These are phyloP conservation scores for Hydrophis major DNA, from an alignment of 2,797 vertebrate species.

Conservation along the genomic window DNA sequence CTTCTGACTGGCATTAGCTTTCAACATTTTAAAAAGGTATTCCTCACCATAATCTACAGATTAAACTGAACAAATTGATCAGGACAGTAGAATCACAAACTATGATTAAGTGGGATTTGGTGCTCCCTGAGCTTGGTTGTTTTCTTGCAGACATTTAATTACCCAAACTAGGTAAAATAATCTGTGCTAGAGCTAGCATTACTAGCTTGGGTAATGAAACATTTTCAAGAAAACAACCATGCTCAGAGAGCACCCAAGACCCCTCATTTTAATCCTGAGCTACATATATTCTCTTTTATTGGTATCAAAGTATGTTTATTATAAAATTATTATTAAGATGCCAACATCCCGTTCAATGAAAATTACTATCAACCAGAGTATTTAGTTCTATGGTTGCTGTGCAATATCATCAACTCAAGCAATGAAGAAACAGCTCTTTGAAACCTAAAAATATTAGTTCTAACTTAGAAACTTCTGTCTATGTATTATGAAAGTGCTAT, in stretches of 20 bases:
- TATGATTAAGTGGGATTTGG: not conserved
- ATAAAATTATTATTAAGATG: constrained; percentile 24
- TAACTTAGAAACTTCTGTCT: constrained; percentile 61
- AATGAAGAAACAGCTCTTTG: constrained; percentile 38
- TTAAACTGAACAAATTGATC: constrained; percentile 18
- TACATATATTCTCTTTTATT: not conserved
- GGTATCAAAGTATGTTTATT: constrained; percentile 26
- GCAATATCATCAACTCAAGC: constrained; percentile 36
- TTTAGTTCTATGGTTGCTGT: constrained; percentile 41
- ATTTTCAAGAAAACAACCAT: not conserved
- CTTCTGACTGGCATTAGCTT: not conserved
- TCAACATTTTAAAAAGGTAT: not conserved
- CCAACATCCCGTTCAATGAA: constrained; percentile 26
- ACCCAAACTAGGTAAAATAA: not conserved
- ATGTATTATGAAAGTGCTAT: constrained; percentile 48
- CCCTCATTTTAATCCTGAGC: not conserved
- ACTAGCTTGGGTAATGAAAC: not conserved
- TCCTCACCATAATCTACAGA: constrained; percentile 28
- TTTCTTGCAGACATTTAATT: not conserved
- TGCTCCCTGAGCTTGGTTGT: not conserved
- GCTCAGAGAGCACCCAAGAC: not conserved
- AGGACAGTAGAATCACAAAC: not conserved
- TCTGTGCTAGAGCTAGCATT: not conserved
- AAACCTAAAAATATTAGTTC: constrained; percentile 47
- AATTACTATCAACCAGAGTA: constrained; percentile 37